Evolutionary conservation across 1,140 invertebrate genomes (phyloP).

Genomic region (Drosophila nigrodunni): DNA sequence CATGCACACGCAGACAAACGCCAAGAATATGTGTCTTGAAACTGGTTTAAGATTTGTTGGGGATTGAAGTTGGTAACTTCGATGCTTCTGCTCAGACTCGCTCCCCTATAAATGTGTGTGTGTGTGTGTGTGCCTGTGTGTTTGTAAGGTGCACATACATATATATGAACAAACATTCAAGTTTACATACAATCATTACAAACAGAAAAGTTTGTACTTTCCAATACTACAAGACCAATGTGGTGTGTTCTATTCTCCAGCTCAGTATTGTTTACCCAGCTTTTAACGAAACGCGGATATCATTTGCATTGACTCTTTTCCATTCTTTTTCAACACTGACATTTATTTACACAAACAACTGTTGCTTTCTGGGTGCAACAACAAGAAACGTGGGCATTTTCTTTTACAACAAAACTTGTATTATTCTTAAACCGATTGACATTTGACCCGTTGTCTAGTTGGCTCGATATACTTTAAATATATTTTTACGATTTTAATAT

Average conservation of each 20-base stretch:
- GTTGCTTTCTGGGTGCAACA: slow-evolving; percentile 36
- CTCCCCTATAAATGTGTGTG: not conserved
- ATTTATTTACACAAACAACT: slow-evolving; percentile 27
- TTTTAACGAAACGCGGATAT: slow-evolving; percentile 26
- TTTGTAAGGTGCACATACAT: slow-evolving; percentile 56
- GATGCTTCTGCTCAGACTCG: slow-evolving; percentile 53
- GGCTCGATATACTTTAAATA: slow-evolving; percentile 1
- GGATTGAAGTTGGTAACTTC: slow-evolving; percentile 74
- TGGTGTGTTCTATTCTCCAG: slow-evolving; percentile 25
- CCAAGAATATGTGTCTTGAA: slow-evolving; percentile 81
- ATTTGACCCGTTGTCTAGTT: slow-evolving; percentile 7
- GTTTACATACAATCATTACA: slow-evolving; percentile 33
- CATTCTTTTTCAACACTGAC: slow-evolving; percentile 19
- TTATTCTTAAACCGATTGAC: slow-evolving; percentile 6
- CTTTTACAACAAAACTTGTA: slow-evolving; percentile 10
- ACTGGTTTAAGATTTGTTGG: slow-evolving; percentile 81
- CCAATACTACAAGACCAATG: slow-evolving; percentile 30
- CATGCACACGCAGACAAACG: slow-evolving; percentile 37
- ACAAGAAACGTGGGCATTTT: slow-evolving; percentile 30
- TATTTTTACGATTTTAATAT: slow-evolving; percentile 18
- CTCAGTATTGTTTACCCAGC: slow-evolving; percentile 11
- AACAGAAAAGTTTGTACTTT: slow-evolving; percentile 41
- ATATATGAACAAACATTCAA: slow-evolving; percentile 27
- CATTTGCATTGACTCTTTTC: slow-evolving; percentile 13
- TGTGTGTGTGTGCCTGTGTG: slow-evolving; percentile 32